phyloP scores from a whole-genome alignment of 1,140 invertebrate genomes.

The Pachypsylla venusta region DNA sequence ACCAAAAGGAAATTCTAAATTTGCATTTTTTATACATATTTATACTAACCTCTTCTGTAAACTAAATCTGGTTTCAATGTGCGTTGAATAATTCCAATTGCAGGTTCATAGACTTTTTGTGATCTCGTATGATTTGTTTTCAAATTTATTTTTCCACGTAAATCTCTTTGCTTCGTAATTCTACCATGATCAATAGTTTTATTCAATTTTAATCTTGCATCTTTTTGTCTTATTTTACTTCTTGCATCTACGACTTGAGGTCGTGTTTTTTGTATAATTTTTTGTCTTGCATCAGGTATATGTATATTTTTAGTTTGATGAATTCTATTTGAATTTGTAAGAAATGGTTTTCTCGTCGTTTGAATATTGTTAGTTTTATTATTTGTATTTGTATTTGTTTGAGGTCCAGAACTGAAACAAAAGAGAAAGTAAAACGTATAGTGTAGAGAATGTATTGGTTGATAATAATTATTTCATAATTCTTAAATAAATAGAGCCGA shows the following conservation, averaged over 20 bases:
- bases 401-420: no score
- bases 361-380: no score
- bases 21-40: no score
- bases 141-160: neutral
- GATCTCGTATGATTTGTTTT: no score
- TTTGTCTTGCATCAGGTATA: neutral
- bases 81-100: neutral
- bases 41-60: no score
- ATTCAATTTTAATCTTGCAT: slow-evolving; percentile 4
- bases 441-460: no score
- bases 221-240: neutral
- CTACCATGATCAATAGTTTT: neutral
- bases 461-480: no score
- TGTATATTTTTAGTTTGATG: neutral
- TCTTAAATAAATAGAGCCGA: no score
- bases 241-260: neutral
- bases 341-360: neutral
- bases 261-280: neutral
- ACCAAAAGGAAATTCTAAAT: no score
- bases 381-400: no score
- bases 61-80: neutral
- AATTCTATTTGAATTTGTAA: neutral
- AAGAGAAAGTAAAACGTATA: no score
- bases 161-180: slow-evolving; percentile 1
- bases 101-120: neutral